Conservation (phyloP, 2,113 vertebrate species). For the Brachypodius melanocephalos region DNA sequence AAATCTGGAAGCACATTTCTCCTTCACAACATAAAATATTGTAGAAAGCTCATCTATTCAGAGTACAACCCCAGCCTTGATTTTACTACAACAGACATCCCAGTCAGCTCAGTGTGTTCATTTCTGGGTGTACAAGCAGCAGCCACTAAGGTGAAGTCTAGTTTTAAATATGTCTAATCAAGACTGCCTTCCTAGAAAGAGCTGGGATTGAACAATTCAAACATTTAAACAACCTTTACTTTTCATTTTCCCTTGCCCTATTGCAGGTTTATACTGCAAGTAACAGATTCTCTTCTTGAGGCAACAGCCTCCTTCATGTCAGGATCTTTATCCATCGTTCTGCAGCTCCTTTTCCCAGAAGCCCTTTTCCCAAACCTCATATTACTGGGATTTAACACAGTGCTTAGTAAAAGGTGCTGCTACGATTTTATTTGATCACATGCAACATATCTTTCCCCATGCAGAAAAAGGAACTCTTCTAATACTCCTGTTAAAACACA, state of each 20-base stretch:
- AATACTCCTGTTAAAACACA: background rate
- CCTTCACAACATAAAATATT: background rate
- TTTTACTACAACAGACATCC: background rate
- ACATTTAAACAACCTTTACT: background rate
- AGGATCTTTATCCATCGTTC: background rate
- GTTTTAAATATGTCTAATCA: background rate
- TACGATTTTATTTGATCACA: background rate
- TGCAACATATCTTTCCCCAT: background rate
- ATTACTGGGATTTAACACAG: background rate
- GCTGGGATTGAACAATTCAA: background rate
- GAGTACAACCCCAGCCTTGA: background rate
- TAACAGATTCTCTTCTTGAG: background rate
- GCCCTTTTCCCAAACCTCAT: background rate
- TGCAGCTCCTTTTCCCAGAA: background rate
- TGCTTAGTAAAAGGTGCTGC: background rate
- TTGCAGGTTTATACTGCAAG: background rate
- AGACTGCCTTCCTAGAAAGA: background rate
- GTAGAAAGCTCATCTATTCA: background rate
- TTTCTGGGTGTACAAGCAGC: background rate
- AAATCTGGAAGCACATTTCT: background rate
- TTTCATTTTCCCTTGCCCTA: background rate
- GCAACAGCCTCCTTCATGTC: background rate
- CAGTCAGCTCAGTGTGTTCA: background rate
- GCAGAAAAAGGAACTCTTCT: background rate
- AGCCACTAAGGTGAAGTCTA: background rate